These are phyloP conservation scores for Scopus umbretta DNA, from an alignment of 2,113 vertebrate genomes.

Conservation along the genomic window DNA sequence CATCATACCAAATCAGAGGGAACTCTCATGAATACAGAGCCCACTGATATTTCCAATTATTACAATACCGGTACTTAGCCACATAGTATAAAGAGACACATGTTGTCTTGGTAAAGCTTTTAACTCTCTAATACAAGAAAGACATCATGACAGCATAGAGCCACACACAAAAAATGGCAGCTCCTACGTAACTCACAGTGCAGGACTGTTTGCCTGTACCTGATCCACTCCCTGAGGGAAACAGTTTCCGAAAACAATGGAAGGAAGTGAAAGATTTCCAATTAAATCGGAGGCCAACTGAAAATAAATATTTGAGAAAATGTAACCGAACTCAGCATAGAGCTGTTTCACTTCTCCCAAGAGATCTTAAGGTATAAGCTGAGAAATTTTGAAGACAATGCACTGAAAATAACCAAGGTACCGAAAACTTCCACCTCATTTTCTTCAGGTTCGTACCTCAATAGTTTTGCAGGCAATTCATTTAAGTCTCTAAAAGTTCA, in stretches of 20 bases:
- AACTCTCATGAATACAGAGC: not conserved
- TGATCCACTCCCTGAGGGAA: not conserved
- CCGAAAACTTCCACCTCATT: not conserved
- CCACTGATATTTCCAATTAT: not conserved
- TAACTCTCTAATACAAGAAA: not conserved
- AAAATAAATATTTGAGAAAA: not conserved
- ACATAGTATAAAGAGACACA: not conserved
- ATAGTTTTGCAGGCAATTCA: not conserved
- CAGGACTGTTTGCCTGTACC: not conserved
- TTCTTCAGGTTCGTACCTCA: not conserved
- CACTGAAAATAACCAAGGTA: not conserved
- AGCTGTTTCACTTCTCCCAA: not conserved
- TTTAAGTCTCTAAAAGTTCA: not conserved
- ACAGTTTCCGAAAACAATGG: not conserved
- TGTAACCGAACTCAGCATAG: not conserved
- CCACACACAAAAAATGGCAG: not conserved
- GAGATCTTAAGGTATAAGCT: not conserved
- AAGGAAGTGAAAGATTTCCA: not conserved
- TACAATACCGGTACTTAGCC: not conserved
- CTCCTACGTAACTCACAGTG: not conserved
- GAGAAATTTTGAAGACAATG: not conserved
- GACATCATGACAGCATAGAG: not conserved
- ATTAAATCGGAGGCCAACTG: not conserved
- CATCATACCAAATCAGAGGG: not conserved
- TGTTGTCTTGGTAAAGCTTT: not conserved